Base-by-base conservation (phyloP, 2,797 vertebrate species). In the Gymnothorax reevesii region DNA sequence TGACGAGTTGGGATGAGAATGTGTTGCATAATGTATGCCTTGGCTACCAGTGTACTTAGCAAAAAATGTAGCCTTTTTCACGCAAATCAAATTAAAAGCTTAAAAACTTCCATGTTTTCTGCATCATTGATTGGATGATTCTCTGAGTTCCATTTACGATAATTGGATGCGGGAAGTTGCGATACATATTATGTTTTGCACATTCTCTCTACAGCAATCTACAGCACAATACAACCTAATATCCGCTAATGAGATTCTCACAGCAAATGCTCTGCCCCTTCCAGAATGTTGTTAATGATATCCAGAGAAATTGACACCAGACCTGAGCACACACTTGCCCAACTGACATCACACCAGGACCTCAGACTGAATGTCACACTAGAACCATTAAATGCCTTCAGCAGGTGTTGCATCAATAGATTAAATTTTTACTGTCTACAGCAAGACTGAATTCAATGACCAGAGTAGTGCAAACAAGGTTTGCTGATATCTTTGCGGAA, bases 361-460 rank as follows among this genome's bases (percentile, higher is more conserved):
- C 77, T 2, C 7, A 54, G 20, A 80, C 7, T 80, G 77, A 42
- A 80, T 8, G 22, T 77, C 71, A n/a, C n/a, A 25, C 22, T 25
- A n/a, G 64, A 75, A 15, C 49, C 52, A 6, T 77, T 52, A 15
- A 54, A 79, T 52, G 42, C 42, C 75, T 52, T 79, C 55, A 22
- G 7, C 77, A 80, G 7, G 73, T 5, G 17, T 42, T 77, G 27
- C 7, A 52, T 77, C 20, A 52, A 77, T 17, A 49, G 13, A 80
- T 80, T 6, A 80, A 80, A 77, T 17, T 42, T 42, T 42, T 5
- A 54, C 5, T 80, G 55, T 54, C 55, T 80, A 55, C 17, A 7
- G 52, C 7, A 80, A 80, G 77, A n/a, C 77, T 80, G 77, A 80
- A 55, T 52, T 80, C 20, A 54, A 80, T 80, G 17, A 55, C 52